Percentiles rank a stretch among this genome's conserved stretches.
These are phyloP conservation scores for Catocala fraxini DNA, from an alignment of 2,888 invertebrate genomes.

Conservation along the genomic window DNA sequence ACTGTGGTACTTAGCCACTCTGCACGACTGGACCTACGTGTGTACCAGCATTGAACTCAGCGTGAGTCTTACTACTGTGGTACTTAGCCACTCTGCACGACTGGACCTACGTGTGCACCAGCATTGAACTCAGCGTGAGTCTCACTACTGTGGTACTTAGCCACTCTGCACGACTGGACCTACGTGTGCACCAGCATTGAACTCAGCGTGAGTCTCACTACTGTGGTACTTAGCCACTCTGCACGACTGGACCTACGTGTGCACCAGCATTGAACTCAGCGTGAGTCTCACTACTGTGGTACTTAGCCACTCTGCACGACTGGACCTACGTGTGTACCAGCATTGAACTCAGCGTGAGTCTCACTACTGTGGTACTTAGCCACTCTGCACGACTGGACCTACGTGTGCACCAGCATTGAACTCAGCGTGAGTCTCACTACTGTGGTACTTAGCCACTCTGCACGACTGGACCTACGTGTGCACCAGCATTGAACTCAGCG, in stretches of 20 bases:
- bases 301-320: conserved; percentile 70
- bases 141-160: too few species aligned
- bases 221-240: conserved; percentile 60
- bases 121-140: conserved; percentile 70
- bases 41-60: conserved; percentile 67
- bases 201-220: conserved; percentile 62
- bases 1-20: conserved; percentile 51
- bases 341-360: conserved; percentile 69
- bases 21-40: conserved; percentile 77
- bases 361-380: too few species aligned
- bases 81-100: conserved; percentile 71
- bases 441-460: conserved; percentile 60
- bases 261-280: conserved; percentile 66
- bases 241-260: conserved; percentile 76
- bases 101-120: conserved; percentile 75
- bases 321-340: conserved; percentile 76
- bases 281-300: conserved; percentile 57
- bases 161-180: conserved; percentile 74
- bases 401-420: conserved; percentile 69
- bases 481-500: conserved; percentile 68
- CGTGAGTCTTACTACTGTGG: conserved; percentile 56
- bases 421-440: conserved; percentile 62
- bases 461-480: conserved; percentile 77
- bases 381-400: conserved; percentile 75
- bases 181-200: conserved; percentile 72